These are phyloP conservation scores for Eurytoma adleriae DNA, from an alignment of 2,888 invertebrate genomes.

Conservation along the genomic window DNA sequence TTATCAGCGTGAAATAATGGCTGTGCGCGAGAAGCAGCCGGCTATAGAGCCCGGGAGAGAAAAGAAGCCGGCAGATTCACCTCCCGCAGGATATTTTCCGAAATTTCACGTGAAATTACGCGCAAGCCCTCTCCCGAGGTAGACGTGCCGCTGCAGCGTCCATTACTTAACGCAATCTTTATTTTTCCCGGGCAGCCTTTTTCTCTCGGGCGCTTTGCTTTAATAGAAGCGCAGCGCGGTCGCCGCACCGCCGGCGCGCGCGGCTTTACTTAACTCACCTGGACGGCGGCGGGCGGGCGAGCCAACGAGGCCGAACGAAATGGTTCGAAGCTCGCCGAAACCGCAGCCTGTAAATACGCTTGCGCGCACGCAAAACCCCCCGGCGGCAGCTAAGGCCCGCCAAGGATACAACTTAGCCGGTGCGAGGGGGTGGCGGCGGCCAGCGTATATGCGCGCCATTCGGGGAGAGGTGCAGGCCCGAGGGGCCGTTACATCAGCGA, in stretches of 20 bases:
- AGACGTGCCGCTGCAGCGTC: not conserved
- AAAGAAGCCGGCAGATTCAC: not conserved
- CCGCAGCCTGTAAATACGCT: conserved; percentile 53
- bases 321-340: conserved; percentile 44
- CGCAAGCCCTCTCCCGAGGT: not conserved
- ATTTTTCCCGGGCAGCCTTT: conserved; percentile 1
- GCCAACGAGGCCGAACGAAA: conserved; percentile 49
- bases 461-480: conserved; percentile 26
- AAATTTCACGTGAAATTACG: conserved; percentile 19
- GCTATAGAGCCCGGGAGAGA: not conserved
- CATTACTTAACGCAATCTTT: conserved; percentile 38
- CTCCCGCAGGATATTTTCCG: not conserved
- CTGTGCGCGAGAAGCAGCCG: not conserved
- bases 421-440: not conserved
- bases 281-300: conserved; percentile 2
- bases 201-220: conserved; percentile 24
- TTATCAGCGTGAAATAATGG: not conserved
- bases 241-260: not conserved
- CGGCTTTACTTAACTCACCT: conserved; percentile 44
- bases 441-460: not conserved
- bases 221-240: conserved; percentile 16
- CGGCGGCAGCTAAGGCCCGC: not conserved
- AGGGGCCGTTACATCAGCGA: conserved; percentile 15
- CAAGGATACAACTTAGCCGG: conserved; percentile 30
- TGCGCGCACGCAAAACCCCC: conserved; percentile 29